A percentile compares a stretch with the other conserved stretches of the same genome.
These are phyloP conservation scores for Sula dactylatra DNA, from an alignment of 2,113 vertebrate species.

Conservation along the genomic window DNA sequence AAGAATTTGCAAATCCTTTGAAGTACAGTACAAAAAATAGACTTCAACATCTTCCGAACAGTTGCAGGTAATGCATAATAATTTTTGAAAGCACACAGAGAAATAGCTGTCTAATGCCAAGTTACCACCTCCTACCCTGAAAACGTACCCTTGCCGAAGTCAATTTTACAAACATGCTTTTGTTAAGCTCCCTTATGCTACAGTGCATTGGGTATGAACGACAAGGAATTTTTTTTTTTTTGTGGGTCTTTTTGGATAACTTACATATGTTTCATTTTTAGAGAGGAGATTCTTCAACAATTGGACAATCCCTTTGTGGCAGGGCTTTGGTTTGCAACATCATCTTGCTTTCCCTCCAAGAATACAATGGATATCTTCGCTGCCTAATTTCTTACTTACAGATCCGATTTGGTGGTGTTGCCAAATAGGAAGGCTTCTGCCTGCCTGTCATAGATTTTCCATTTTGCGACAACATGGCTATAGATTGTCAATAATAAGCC, in stretches of 20 bases:
- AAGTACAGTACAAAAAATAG: slow-evolving; percentile 23
- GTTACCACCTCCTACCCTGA: neutral
- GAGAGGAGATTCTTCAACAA: neutral
- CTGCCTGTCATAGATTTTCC: neutral
- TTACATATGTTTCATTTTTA: neutral
- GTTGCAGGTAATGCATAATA: neutral
- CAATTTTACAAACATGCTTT: neutral
- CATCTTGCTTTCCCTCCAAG: neutral
- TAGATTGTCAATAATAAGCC: neutral
- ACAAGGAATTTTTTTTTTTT: neutral
- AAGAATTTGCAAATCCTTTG: slow-evolving; percentile 57
- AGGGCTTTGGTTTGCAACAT: neutral
- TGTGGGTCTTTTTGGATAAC: neutral
- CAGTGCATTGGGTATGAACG: neutral
- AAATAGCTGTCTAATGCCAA: neutral
- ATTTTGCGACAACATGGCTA: neutral
- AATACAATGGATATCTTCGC: neutral
- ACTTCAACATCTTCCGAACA: neutral
- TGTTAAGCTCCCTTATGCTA: neutral
- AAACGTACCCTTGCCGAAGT: neutral
- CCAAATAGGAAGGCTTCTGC: neutral
- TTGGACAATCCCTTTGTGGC: neutral
- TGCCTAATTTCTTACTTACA: neutral
- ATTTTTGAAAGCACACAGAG: slow-evolving; percentile 11
- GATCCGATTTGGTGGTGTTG: neutral